A percentile compares a stretch with the other conserved stretches of the same genome.
phyloP scores from a whole-genome alignment of 2,888 invertebrate genomes.

The Dioctria rufipes region DNA sequence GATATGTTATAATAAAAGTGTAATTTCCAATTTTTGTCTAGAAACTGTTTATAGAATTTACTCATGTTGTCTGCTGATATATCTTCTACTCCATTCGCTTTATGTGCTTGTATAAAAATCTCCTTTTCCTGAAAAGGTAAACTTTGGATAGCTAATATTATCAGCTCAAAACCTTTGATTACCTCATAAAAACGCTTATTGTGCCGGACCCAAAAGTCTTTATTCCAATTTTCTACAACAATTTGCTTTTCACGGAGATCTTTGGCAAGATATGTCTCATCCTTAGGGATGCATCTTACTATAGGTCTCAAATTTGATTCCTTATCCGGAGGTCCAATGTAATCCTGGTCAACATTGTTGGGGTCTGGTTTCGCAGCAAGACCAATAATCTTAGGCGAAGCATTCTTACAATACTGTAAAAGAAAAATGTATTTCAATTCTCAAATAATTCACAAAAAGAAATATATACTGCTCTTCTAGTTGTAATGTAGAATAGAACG shows the following conservation, averaged over 20 bases:
- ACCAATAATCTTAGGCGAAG: not conserved
- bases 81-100: constrained; percentile 72
- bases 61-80: constrained; percentile 89
- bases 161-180: constrained; percentile 60
- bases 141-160: too few relatives aligned
- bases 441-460: too few relatives aligned
- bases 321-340: constrained; percentile 80
- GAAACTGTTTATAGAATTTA: constrained; percentile 87
- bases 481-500: too few relatives aligned
- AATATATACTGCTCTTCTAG: too few relatives aligned
- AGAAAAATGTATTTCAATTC: too few relatives aligned
- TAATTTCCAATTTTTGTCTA: constrained; percentile 84
- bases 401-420: not conserved
- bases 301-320: constrained; percentile 84
- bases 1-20: constrained; percentile 85
- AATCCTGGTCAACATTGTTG: constrained; percentile 64
- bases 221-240: constrained; percentile 87
- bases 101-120: constrained; percentile 74
- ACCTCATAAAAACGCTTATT: constrained; percentile 84
- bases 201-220: constrained; percentile 86
- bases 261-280: constrained; percentile 80
- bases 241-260: constrained; percentile 77
- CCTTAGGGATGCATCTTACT: constrained; percentile 76
- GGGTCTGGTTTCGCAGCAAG: constrained; percentile 63
- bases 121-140: constrained; percentile 74